Percentiles rank a stretch among this genome's conserved stretches.
phyloP scores from a whole-genome alignment of 92 coral and sea anemone genomes.

The Epizoanthus fatuus region DNA sequence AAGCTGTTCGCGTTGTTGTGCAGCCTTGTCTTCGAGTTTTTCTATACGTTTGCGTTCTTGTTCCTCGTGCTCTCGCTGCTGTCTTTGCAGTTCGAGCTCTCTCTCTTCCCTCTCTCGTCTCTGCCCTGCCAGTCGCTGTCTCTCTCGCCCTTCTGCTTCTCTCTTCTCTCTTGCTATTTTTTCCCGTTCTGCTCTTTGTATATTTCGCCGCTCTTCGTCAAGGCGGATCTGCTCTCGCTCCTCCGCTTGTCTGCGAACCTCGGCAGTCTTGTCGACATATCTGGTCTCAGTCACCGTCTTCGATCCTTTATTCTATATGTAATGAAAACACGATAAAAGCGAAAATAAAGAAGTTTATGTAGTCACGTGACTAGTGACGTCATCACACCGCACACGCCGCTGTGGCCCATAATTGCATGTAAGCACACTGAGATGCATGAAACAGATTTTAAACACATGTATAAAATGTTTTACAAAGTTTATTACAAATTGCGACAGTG shows the following conservation, averaged over 20 bases:
- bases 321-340: too few species aligned
- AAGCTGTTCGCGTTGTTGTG: constrained; percentile 50
- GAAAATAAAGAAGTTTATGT: too few species aligned
- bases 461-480: too few species aligned
- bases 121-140: constrained; percentile 19
- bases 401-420: too few species aligned
- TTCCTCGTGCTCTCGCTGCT: constrained; percentile 39
- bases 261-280: constrained; percentile 64
- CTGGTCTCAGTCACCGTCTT: constrained; percentile 44
- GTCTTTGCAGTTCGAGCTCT: constrained; percentile 12
- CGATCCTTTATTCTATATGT: too few species aligned
- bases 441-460: too few species aligned
- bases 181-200: constrained; percentile 10
- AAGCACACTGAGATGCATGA: too few species aligned
- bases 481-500: too few species aligned
- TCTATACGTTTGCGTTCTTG: constrained; percentile 14
- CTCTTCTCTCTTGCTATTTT: constrained; percentile 27
- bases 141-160: constrained; percentile 35
- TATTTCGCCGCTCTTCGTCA: background rate
- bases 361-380: too few species aligned
- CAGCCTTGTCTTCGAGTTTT: constrained; percentile 54
- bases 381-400: too few species aligned
- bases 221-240: constrained; percentile 37
- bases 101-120: constrained; percentile 28
- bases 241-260: constrained; percentile 31